Evolutionary conservation across 2,113 vertebrate species (phyloP), one percentile per base, ranked within the genome.

Genomic region (Psettodes erumei): DNA sequence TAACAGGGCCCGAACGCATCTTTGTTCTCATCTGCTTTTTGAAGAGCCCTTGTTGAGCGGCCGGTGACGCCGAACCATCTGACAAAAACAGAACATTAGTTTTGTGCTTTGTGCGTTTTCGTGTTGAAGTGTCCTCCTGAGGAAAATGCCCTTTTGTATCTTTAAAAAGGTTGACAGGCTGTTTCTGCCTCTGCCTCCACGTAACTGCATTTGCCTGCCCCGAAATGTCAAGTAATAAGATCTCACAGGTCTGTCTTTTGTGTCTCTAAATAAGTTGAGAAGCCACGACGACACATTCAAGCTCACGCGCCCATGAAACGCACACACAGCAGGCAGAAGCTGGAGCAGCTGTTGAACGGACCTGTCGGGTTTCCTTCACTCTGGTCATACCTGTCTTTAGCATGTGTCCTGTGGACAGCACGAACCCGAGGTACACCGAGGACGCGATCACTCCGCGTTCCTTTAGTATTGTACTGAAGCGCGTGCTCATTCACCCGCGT

Each of bases 311-410:
- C n/a, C n/a, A 23, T 23, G 21, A 72, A 67, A 73, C 13, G n/a
- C n/a, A 70, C 21, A 50, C n/a, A 61, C 37, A 71, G 68, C 5
- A 58, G n/a, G 59, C 37, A 59, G 32, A 38, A 43, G 15, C 21
- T 40, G 35, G 35, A 67, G 11, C 56, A 74, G 77, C 77, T 64
- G 71, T 38, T 50, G 40, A 61, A 8, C 33, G 68, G 48, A 43
- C 4, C 35, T 30, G 51, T 60, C 59, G 12, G 19, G 13, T 72
- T 78, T 79, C 43, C 45, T 84, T 86, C 56, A 47, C 32, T 72
- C 40, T 8, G 33, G 69, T 85, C 84, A n/a, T n/a, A n/a, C n/a
- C n/a, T n/a, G n/a, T n/a, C n/a, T n/a, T n/a, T n/a, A n/a, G n/a
- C n/a, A n/a, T n/a, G n/a, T n/a, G n/a, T n/a, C n/a, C n/a, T n/a